Conservation (phyloP, 1,140 invertebrate genomes). For the Trichonephila inaurata region DNA sequence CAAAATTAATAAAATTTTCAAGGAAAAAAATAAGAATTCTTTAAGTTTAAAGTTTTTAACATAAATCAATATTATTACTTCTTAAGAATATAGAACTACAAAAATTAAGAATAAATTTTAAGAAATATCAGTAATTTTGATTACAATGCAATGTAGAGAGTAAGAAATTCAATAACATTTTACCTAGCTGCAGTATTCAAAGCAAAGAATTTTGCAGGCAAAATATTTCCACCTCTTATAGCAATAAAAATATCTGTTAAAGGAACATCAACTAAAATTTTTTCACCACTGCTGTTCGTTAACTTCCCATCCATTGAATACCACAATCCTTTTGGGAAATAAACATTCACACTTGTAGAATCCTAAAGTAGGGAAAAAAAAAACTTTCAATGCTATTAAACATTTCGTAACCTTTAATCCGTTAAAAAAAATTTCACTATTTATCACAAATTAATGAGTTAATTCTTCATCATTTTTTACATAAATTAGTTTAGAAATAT, state of each 20-base stretch:
- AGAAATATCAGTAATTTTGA: too few relatives aligned
- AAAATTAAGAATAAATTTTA: too few relatives aligned
- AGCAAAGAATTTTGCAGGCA: conserved; percentile 86
- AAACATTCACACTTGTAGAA: conserved; percentile 53
- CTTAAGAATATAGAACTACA: too few relatives aligned
- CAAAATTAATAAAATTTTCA: too few relatives aligned
- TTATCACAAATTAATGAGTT: too few relatives aligned
- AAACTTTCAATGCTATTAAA: too few relatives aligned
- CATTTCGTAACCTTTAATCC: too few relatives aligned
- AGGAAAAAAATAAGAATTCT: neutral
- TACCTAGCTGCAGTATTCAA: conserved; percentile 84
- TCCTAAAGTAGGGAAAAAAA: neutral
- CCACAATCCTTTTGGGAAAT: conserved; percentile 76
- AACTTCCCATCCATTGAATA: conserved; percentile 30
- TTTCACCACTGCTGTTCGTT: conserved; percentile 72
- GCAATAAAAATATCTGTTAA: conserved; percentile 85
- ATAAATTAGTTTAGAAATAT: too few relatives aligned
- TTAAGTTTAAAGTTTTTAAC: neutral
- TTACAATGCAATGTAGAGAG: too few relatives aligned
- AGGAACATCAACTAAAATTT: conserved; percentile 67
- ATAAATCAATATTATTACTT: neutral
- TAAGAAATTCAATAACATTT: neutral
- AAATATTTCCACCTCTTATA: conserved; percentile 87
- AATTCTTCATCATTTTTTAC: too few relatives aligned
- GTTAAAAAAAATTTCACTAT: too few relatives aligned